Evolutionary conservation across 35 echinoderm and acorn worm species (phyloP), one percentile per base, ranked within the genome.

Genomic region (Ophioderma brevispina): DNA sequence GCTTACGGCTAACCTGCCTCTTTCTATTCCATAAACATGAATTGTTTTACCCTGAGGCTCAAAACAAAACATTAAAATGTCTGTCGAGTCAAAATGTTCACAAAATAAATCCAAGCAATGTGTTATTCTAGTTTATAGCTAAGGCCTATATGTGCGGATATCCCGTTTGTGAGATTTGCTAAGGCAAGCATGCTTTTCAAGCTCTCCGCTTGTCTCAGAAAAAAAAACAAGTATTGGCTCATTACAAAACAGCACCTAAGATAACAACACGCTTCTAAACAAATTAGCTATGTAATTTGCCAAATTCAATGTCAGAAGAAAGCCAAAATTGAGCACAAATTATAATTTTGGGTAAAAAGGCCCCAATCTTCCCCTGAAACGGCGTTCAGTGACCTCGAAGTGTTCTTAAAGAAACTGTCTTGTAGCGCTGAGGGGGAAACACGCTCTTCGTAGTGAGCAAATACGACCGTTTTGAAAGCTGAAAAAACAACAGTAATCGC

Each of bases 401-500:
- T 85, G 83, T 85, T 85, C 83, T 63, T 85, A 36, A 59, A 37
- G 43, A 59, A 59, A 59, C 83, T 64, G 83, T 59, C 83, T 36
- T 85, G 83, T 85, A 85, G 25, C 17, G 46, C 83, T 85, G 25
- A 37, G 50, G 83, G 83, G 83, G 36, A 84, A 85, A 85, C 83
- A 85, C 83, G 83, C 83, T 85, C 83, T 85, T 64, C 83, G 5
- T 35, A 36, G 49, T 36, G 83, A 59, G 83, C 43, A 85, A 85
- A 85, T 85, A 85, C 17, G 83, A 35, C 46, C 83, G 55, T 85
- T 85, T 85, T 85, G 83, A 85, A 85, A 85, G 83, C 83, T 85
- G 83, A 36, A 85, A 85, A 64, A 85, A 85, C 83, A 85, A 63
- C 83, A 63, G 35, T 33, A 19, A 63, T 19, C 50, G 33, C 83